Conservation (phyloP, 30 jellyfish, hydroid and myxozoan genomes). For the Aurelia sp. region DNA sequence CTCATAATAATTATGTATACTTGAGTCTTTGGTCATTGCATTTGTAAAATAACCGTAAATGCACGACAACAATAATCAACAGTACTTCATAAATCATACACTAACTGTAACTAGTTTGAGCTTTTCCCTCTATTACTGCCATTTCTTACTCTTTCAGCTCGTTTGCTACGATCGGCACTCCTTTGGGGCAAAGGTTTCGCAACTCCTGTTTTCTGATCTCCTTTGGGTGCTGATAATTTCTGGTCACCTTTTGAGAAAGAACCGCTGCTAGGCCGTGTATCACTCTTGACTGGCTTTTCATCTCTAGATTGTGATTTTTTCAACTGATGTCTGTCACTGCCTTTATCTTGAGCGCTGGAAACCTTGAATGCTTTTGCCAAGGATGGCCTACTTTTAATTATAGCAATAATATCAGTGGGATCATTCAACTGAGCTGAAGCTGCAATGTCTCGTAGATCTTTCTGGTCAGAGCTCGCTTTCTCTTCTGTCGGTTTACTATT, state of each 20-base stretch:
- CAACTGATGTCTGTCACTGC: conserved; percentile 17
- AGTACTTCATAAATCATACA: not conserved
- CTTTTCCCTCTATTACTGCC: conserved; percentile 23
- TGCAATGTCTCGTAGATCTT: conserved; percentile 49
- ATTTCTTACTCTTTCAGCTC: conserved; percentile 24
- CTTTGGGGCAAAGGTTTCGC: conserved; percentile 24
- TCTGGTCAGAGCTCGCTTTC: conserved; percentile 24
- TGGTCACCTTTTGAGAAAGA: conserved; percentile 34
- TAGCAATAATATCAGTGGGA: conserved; percentile 50
- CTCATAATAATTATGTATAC: not conserved
- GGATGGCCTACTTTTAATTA: conserved; percentile 67
- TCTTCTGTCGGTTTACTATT: conserved; percentile 16
- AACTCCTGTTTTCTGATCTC: conserved; percentile 22
- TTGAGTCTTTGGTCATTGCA: conserved; percentile 26
- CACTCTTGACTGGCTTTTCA: conserved; percentile 40
- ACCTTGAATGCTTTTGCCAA: conserved; percentile 70
- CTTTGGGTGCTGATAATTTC: conserved; percentile 42
- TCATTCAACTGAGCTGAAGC: conserved; percentile 75
- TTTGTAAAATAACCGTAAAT: conserved; percentile 28
- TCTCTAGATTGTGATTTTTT: conserved; percentile 19
- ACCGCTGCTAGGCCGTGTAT: not conserved
- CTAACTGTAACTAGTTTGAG: conserved; percentile 1
- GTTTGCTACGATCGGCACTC: conserved; percentile 26
- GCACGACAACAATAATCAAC: conserved; percentile 19
- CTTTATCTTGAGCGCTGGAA: conserved; percentile 22